A percentile compares a stretch with the other conserved stretches of the same genome.
Evolutionary conservation across 2,113 vertebrate species (phyloP).

Genomic region (Coregonus clupeaformis): DNA sequence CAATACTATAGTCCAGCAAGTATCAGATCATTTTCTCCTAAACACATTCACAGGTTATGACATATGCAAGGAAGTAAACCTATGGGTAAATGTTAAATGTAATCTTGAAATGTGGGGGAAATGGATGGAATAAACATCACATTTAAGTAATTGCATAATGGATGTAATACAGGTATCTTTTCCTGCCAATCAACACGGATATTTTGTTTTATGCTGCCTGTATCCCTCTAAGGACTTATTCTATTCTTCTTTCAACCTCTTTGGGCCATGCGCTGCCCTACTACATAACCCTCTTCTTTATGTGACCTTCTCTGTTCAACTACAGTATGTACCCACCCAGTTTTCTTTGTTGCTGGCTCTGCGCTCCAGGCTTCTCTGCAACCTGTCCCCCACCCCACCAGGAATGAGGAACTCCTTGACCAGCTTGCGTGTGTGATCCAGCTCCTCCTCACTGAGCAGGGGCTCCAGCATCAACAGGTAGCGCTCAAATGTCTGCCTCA

Average conservation of each 20-base stretch:
- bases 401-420: conserved; percentile 81
- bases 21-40: neutral
- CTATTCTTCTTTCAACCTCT: neutral
- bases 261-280: neutral
- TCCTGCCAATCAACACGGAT: neutral
- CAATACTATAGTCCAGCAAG: neutral
- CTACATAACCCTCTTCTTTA: neutral
- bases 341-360: conserved; percentile 88
- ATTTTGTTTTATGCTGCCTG: neutral
- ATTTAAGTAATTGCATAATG: neutral
- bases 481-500: conserved; percentile 85
- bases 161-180: neutral
- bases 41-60: too few species aligned
- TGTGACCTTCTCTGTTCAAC: neutral
- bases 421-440: conserved; percentile 80
- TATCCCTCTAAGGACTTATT: neutral
- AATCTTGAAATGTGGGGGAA: too few species aligned
- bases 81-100: too few species aligned
- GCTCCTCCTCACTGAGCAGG: conserved; percentile 86
- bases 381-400: conserved; percentile 86
- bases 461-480: conserved; percentile 87
- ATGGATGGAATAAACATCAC: too few species aligned
- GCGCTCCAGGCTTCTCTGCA: conserved; percentile 91
- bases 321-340: conserved; percentile 90
- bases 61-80: neutral